Conservation (phyloP, 2,888 invertebrate genomes). For the Tortrix viridana region DNA sequence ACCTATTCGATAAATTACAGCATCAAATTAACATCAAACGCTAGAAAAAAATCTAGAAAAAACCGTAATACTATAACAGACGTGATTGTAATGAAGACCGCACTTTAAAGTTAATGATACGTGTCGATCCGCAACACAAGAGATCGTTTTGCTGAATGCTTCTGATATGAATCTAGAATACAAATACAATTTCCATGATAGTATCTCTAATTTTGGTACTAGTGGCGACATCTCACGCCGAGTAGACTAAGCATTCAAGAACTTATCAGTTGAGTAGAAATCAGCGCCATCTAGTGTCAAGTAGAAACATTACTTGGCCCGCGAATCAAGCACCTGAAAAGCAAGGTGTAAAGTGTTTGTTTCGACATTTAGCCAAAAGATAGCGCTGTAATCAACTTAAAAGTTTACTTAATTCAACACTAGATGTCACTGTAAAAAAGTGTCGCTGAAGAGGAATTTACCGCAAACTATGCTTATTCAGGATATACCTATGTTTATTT, state of each 20-base stretch:
- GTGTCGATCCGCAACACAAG: slow-evolving; percentile 48
- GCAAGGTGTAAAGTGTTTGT: not conserved
- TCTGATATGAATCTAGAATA: slow-evolving; percentile 49
- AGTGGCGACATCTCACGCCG: slow-evolving; percentile 49
- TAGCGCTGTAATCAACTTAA: slow-evolving; percentile 5
- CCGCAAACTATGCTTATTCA: too few relatives aligned
- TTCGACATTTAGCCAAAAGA: not conserved
- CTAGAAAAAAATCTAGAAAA: slow-evolving; percentile 42
- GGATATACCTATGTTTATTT: too few relatives aligned
- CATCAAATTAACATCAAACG: slow-evolving; percentile 38
- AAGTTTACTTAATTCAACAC: not conserved
- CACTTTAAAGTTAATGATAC: slow-evolving; percentile 62
- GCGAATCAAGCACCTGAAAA: too few relatives aligned
- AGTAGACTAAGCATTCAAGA: slow-evolving; percentile 40
- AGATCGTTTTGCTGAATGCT: slow-evolving; percentile 51
- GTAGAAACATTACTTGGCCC: slow-evolving; percentile 13
- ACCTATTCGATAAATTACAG: slow-evolving; percentile 13
- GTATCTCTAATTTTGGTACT: slow-evolving; percentile 39
- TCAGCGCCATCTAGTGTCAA: slow-evolving; percentile 41
- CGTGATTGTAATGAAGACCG: slow-evolving; percentile 56
- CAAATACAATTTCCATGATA: slow-evolving; percentile 49
- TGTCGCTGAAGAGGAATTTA: too few relatives aligned
- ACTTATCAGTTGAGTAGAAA: not conserved
- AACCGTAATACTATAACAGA: slow-evolving; percentile 43
- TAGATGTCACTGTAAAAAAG: slow-evolving; percentile 5